Conservation (phyloP, 2,113 vertebrate species). For the Antigone vipio region DNA sequence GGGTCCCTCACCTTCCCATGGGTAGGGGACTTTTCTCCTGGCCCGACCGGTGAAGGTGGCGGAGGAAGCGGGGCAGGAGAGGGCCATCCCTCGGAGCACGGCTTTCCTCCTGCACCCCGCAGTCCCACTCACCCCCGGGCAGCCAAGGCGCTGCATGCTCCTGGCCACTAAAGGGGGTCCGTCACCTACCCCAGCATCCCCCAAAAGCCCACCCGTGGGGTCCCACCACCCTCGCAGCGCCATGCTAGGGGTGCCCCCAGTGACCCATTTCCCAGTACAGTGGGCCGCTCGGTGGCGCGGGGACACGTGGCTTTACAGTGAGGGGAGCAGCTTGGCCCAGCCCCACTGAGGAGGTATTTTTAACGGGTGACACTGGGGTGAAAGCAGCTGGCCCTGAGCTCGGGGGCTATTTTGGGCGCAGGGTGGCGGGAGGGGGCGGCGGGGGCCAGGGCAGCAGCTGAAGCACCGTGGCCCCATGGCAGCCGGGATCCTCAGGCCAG, state of each 20-base stretch:
- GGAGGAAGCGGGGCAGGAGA: background rate
- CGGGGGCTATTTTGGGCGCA: conserved; percentile 59
- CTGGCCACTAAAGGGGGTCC: background rate
- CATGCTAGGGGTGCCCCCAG: fast-evolving
- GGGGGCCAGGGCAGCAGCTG: background rate
- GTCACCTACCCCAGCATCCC: too few species aligned
- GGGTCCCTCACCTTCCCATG: background rate
- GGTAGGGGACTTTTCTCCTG: background rate
- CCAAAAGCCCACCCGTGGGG: fast-evolving
- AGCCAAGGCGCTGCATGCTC: fast-evolving
- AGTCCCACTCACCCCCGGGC: fast-evolving
- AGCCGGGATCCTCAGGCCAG: conserved; percentile 1
- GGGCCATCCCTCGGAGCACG: background rate
- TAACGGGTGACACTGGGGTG: conserved; percentile 6
- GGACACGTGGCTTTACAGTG: conserved; percentile 10
- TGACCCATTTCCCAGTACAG: background rate
- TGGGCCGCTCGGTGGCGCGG: background rate
- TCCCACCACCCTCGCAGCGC: fast-evolving
- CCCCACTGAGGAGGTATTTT: background rate
- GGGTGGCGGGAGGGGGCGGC: background rate
- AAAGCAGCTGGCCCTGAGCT: conserved; percentile 28
- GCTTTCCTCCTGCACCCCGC: background rate
- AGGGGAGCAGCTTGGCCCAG: background rate
- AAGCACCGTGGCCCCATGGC: background rate
- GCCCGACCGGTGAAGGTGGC: background rate